These are phyloP conservation scores for Dexiosoma caninum DNA, from an alignment of 2,888 invertebrate species.

Conservation along the genomic window DNA sequence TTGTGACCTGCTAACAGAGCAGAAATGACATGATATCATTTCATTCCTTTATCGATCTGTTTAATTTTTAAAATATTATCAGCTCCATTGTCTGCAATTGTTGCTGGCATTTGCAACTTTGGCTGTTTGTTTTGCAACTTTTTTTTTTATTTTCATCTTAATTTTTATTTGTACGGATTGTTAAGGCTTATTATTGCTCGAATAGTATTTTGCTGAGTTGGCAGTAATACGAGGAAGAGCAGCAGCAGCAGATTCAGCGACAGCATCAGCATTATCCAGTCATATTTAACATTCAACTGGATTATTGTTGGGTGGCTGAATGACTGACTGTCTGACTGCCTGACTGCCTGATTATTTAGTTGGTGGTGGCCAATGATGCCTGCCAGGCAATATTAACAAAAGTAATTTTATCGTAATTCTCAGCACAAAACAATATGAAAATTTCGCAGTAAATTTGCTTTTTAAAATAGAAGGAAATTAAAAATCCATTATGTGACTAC, in stretches of 20 bases:
- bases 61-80: constrained; percentile 21
- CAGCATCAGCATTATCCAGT: neutral
- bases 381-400: neutral
- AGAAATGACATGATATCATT: too few relatives aligned
- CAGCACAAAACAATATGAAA: constrained; percentile 8
- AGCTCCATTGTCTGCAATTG: constrained; percentile 53
- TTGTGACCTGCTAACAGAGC: too few relatives aligned
- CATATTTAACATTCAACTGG: neutral
- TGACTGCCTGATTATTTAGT: too few relatives aligned
- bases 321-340: neutral
- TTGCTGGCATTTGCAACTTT: constrained; percentile 48
- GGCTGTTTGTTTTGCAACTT: neutral
- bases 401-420: neutral
- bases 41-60: constrained; percentile 17
- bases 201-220: constrained; percentile 29
- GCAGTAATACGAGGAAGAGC: constrained; percentile 35
- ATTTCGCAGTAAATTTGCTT: constrained; percentile 25
- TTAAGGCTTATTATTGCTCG: constrained; percentile 38
- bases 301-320: neutral
- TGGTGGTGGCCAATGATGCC: neutral
- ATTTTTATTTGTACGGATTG: constrained; percentile 26
- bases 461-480: neutral
- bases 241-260: neutral
- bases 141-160: constrained; percentile 16
- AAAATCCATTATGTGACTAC: neutral